These are phyloP conservation scores for Plotosus lineatus DNA, from an alignment of 2,113 vertebrate genomes.

Conservation along the genomic window DNA sequence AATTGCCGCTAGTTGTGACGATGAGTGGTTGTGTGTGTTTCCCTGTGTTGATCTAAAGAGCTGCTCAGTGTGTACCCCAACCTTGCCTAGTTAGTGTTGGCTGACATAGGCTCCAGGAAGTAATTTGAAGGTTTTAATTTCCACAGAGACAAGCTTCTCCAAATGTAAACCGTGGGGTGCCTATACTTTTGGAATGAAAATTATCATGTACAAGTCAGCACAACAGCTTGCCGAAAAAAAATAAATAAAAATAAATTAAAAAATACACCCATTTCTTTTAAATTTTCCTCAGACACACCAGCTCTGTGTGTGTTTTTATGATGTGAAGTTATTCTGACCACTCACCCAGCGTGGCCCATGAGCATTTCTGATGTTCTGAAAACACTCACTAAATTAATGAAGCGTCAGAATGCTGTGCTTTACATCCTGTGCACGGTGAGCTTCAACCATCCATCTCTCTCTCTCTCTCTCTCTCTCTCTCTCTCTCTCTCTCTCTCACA, in stretches of 20 bases:
- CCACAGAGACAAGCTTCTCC: not conserved
- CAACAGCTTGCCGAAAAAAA: not conserved
- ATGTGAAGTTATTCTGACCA: not conserved
- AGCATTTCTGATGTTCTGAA: not conserved
- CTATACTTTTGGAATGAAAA: not conserved
- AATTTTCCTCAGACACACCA: too few species aligned
- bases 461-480: not conserved
- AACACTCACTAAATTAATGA: conserved; percentile 13
- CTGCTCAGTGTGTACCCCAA: not conserved
- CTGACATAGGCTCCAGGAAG: too few species aligned
- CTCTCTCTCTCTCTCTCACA: too few species aligned
- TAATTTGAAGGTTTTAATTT: not conserved
- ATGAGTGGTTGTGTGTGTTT: too few species aligned
- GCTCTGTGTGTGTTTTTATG: not conserved
- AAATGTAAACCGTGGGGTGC: not conserved
- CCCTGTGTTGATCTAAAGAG: too few species aligned
- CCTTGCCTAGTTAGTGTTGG: not conserved
- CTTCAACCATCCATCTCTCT: not conserved
- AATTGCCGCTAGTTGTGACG: too few species aligned
- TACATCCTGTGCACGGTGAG: not conserved
- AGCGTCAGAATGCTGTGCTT: not conserved
- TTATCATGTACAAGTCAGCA: not conserved
- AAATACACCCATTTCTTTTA: too few species aligned
- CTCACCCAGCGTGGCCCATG: not conserved
- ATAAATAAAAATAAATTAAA: too few species aligned